Evolutionary conservation across 2,113 vertebrate genomes (phyloP), one percentile per base, ranked within the genome.

Genomic region (Oncorhynchus keta): DNA sequence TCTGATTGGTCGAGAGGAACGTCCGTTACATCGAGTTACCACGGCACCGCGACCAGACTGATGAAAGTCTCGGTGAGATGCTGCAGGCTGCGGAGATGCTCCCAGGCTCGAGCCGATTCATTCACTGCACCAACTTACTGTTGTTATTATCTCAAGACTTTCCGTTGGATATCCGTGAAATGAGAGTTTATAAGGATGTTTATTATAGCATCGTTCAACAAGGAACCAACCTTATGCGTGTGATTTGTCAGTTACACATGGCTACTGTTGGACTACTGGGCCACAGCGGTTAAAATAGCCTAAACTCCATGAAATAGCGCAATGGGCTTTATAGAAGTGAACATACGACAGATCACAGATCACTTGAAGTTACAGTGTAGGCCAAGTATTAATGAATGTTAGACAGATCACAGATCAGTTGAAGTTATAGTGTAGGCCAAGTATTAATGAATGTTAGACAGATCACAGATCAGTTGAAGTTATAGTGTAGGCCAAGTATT

Each of bases 31-130:
- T 51, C 24, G 35, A 24, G 35, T 39, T 11, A 57, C 28, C 68
- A 45, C 70, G 62, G 62, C 84, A 76, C 77, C 32, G 5, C 9
- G 77, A 85, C 83, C 84, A n/a, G 20, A 81, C 86, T 73, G 79
- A 67, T 59, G 84, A 86, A 89, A 85, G 84, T 88, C 77, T 90
- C 79, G 77, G 84, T 62, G 87, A 87, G 86, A 86, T 83, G 90
- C 92, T 85, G 93, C 92, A 82, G 90, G 89, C 83, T 92, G 88
- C 89, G 61, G 87, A 81, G 85, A 84, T 86, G 84, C 87, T 79
- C 6, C 87, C 79, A 72, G 76, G 70, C 82, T 81, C 81, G 77
- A 13, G 35, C 30, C 71, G 81, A 39, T 70, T 81, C 86, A 90
- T 85, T 2, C 14, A 3, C 62, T 48, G 76, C 83, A 51, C 70